Base-by-base conservation (phyloP, 2,797 vertebrate species). In the Falco rusticolus region DNA sequence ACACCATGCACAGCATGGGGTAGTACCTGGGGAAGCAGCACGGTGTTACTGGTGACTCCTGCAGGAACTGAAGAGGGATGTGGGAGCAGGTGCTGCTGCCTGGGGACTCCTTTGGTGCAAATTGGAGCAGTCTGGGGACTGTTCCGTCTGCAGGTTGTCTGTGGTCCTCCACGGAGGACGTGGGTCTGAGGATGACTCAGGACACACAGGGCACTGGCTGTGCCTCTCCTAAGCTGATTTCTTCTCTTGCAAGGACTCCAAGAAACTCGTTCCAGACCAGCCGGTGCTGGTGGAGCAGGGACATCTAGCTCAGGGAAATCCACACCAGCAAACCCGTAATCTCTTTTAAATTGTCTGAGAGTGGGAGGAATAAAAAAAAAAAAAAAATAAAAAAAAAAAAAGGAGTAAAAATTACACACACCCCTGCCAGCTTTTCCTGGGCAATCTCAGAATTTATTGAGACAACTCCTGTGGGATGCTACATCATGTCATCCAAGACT, bases 291-390 rank as follows among this genome's bases (percentile, higher is more conserved):
- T 7, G 10, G 31, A 77, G 56, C 2, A 7, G 81, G 78, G 90
- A 43, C 64, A 33, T 37, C 68, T 78, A 84, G 82, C 78, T 39
- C 39, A 6, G 88, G 88, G 74, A 83, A 87, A 75, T 75, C 89
- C 74, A 64, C 78, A 24, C 51, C 74, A 53, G 53, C 84, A 72
- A 71, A 20, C 18, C 51, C 31, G 0, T 33, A 16, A 85, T 84
- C 51, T 77, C 87, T 78, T 92, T 43, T 7, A 75, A 89, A 89
- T 78, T 84, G 33, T 74, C 81, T 69, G 78, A 61, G 61, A 91
- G 94, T 74, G 85, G 93, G 96, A 96, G 96, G 90, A 96, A 94
- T 88, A 93, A 91, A 89, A 91, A 57, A 66, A 39, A 39, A 39
- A 39, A n/a, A 37, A 37, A 37, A 39, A 39, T n/a, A n/a, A n/a